Evolutionary conservation across 1,140 invertebrate species (phyloP), one percentile per base, ranked within the genome.

Genomic region (Temnothorax curvispinosus): DNA sequence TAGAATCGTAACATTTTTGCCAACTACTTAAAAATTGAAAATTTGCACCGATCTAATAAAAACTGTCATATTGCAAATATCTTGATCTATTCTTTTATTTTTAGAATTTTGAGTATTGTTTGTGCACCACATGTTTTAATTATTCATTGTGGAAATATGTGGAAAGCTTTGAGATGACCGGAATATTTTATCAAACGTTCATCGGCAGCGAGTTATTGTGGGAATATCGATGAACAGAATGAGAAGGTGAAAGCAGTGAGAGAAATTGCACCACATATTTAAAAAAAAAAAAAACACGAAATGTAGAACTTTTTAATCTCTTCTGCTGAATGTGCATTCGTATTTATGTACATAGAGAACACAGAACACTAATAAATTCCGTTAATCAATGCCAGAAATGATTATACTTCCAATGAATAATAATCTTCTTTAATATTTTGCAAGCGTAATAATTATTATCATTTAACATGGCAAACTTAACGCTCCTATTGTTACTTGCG

Each of bases 361-460:
- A 18, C 21, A n/a, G 5, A 3, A 71, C 13, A 71, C 54, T 54
- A 5, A 21, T 47, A 38, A 50, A 8, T 74, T 32, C n/a, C 38
- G 15, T 69, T 69, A 69, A 69, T 50, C 21, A 69, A 50, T 15
- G 6, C 18, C 18, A 50, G 32, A 1, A 84, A 74, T 60, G n/a
- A 75, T 84, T 47, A 21, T 11, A 27, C 9, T 3, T 41, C 3
- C 50, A 60, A 75, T 62, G 21, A 60, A 75, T 27, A 50, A 60
- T 74, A 60, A 74, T 52, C n/a, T 74, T 27, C n/a, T 54, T 74
- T 69, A 69, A 71, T 69, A 56, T 81, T 81, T 52, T 35, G 38
- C 41, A 38, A 35, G 11, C 7, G 21, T 47, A 72, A 47, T 50
- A 82, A 82, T 74, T 60, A 75, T 75, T 75, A 75, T 75, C 35